phyloP scores from a whole-genome alignment of 2,888 invertebrate species.

The Nasonia oneida region DNA sequence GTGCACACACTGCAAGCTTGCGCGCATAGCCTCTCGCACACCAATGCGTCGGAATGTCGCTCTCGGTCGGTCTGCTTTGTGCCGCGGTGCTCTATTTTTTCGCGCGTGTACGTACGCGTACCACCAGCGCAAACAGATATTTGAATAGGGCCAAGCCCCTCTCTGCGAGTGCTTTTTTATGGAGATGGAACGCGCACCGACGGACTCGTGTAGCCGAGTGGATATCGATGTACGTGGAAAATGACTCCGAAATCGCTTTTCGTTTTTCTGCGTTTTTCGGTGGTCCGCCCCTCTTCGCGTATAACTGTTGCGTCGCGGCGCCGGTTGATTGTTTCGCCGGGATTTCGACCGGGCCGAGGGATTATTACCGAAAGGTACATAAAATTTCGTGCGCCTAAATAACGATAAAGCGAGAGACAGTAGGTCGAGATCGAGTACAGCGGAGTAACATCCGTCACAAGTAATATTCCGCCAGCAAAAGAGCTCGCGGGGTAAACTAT shows the following conservation, averaged over 20 bases:
- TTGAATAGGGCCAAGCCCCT: conserved; percentile 35
- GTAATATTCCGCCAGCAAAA: neutral
- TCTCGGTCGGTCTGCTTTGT: conserved; percentile 24
- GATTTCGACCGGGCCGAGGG: no score
- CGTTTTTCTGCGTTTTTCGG: neutral
- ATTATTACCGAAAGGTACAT: no score
- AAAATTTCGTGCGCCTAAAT: no score
- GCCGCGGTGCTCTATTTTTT: conserved; percentile 9
- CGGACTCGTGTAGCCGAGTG: conserved; percentile 34
- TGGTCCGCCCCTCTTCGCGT: neutral
- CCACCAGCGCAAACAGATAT: conserved; percentile 47
- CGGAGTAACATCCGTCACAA: no score
- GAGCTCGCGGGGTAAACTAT: neutral
- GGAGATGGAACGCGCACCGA: conserved; percentile 44
- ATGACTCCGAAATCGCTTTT: conserved; percentile 11
- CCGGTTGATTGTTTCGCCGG: neutral
- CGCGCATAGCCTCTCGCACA: neutral
- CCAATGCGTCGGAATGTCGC: conserved; percentile 1
- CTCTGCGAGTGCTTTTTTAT: conserved; percentile 51
- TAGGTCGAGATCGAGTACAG: neutral
- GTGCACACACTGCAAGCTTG: neutral
- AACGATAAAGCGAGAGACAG: neutral
- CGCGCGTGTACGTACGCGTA: neutral
- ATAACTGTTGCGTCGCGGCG: neutral
- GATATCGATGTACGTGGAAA: conserved; percentile 41